phyloP scores from a whole-genome alignment of 2,888 invertebrate species.

The Drosophila fungiperda region DNA sequence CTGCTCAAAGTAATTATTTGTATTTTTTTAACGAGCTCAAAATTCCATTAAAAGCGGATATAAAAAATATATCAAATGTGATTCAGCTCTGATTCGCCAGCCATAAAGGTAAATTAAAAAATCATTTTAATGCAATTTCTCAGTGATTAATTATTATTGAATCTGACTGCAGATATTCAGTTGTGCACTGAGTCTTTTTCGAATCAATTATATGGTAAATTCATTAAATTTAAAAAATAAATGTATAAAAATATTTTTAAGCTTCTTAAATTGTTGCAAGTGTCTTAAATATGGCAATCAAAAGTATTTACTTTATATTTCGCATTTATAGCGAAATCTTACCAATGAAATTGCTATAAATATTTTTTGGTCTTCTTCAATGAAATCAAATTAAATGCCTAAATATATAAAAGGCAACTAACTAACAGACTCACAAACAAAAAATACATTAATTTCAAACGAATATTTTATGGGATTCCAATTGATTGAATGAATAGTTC shows the following conservation, averaged over 20 bases:
- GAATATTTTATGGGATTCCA: slow-evolving; percentile 50
- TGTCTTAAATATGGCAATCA: not conserved
- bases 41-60: not conserved
- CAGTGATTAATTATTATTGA: not conserved
- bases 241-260: not conserved
- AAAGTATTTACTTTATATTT: not conserved
- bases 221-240: not conserved
- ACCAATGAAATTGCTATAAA: slow-evolving; percentile 2
- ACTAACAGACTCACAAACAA: slow-evolving; percentile 5
- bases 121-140: not conserved
- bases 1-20: slow-evolving; percentile 6
- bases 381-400: slow-evolving; percentile 22
- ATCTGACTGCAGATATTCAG: not conserved
- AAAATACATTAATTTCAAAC: slow-evolving; percentile 56
- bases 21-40: not conserved
- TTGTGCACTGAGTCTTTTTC: not conserved
- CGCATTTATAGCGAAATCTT: no score
- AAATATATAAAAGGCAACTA: slow-evolving; percentile 23
- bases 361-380: slow-evolving; percentile 15
- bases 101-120: not conserved
- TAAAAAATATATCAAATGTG: not conserved
- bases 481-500: slow-evolving; percentile 61
- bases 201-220: not conserved
- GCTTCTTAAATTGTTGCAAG: not conserved
- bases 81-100: not conserved